A percentile compares a stretch with the other conserved stretches of the same genome.
phyloP scores from a whole-genome alignment of 2,113 vertebrate genomes.

The Phylloscopus whistleri region DNA sequence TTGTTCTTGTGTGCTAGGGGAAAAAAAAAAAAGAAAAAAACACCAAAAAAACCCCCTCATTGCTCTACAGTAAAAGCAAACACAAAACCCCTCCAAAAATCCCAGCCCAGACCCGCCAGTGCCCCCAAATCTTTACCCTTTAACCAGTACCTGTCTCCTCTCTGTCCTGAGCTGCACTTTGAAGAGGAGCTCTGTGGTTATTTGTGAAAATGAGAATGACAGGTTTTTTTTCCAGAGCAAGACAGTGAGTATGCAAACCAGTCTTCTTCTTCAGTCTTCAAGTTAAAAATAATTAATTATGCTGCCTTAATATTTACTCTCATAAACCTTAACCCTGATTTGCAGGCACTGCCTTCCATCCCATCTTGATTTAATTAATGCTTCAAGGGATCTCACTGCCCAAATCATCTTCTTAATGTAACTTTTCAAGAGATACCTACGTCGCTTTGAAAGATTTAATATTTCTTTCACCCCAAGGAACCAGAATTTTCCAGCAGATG shows the following conservation, averaged over 20 bases:
- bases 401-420: not conserved
- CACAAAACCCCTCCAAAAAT: not conserved
- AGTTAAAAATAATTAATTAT: not conserved
- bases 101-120: not conserved
- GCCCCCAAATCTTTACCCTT: not conserved
- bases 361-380: not conserved
- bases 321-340: not conserved
- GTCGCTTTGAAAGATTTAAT: not conserved
- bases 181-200: not conserved
- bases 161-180: not conserved
- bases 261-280: not conserved
- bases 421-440: not conserved
- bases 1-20: not conserved
- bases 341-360: not conserved
- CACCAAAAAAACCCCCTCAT: fast-evolving
- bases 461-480: not conserved
- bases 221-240: not conserved
- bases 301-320: not conserved
- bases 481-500: not conserved
- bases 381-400: not conserved
- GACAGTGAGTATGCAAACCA: not conserved
- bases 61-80: not conserved
- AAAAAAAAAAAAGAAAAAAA: not conserved
- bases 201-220: not conserved
- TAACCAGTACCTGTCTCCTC: not conserved